Evolutionary conservation across 1,140 invertebrate genomes (phyloP).

Genomic region (Drosophila tsacasi): DNA sequence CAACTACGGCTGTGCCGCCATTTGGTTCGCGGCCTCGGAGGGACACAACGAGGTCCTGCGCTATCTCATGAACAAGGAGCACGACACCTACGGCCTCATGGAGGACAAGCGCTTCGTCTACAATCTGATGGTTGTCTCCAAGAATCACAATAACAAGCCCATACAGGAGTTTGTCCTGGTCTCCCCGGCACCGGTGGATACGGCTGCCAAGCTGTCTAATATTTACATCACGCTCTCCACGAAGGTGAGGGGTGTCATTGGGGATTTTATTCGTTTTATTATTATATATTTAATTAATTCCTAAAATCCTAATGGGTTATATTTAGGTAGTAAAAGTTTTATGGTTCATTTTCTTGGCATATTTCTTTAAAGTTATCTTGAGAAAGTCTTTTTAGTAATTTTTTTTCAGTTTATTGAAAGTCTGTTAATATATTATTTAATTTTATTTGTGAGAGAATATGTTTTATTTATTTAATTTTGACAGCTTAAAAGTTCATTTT

Average conservation of each 20-base stretch:
- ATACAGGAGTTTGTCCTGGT: slow-evolving; percentile 98
- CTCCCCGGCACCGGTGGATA: slow-evolving; percentile 98
- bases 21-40: slow-evolving; percentile 98
- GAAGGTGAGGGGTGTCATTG: slow-evolving; percentile 87
- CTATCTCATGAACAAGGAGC: slow-evolving; percentile 98
- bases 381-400: background rate
- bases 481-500: background rate
- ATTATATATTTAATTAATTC: background rate
- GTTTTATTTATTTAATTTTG: background rate
- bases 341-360: background rate
- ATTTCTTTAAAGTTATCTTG: background rate
- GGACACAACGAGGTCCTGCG: slow-evolving; percentile 98
- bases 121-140: slow-evolving; percentile 99
- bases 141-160: slow-evolving; percentile 97
- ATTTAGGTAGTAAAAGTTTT: background rate
- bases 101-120: slow-evolving; percentile 99
- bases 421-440: no score
- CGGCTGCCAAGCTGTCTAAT: slow-evolving; percentile 98
- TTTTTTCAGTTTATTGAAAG: background rate
- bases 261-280: background rate
- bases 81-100: slow-evolving; percentile 98
- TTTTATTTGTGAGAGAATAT: background rate
- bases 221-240: slow-evolving; percentile 95
- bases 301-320: background rate
- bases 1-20: slow-evolving; percentile 96